Conservation (phyloP, 2,113 vertebrate genomes). For the Tragelaphus buxtoni region DNA sequence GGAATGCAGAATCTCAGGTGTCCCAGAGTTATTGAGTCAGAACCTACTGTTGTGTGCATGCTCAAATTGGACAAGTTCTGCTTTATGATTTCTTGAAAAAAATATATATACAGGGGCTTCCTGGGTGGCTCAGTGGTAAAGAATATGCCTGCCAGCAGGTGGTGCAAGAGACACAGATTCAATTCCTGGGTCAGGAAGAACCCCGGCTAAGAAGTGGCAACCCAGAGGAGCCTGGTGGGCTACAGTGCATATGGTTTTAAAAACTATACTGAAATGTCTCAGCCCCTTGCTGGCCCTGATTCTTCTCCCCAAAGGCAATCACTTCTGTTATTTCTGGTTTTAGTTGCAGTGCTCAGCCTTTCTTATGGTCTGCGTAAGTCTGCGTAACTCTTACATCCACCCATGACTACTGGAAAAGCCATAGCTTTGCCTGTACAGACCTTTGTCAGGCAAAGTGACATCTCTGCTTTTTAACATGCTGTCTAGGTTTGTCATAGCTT, state of each 20-base stretch:
- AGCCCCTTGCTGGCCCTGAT: not conserved
- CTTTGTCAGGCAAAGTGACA: not conserved
- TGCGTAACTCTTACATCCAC: rapidly evolving
- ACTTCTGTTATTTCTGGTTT: not conserved
- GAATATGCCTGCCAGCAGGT: not conserved
- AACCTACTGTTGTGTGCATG: not conserved
- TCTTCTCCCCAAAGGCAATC: not conserved
- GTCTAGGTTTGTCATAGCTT: not conserved
- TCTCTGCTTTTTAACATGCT: not conserved
- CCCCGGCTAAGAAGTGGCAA: not conserved
- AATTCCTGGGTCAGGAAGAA: not conserved
- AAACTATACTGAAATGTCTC: not conserved
- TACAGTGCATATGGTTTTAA: not conserved
- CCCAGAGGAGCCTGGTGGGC: not conserved
- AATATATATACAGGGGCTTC: not conserved
- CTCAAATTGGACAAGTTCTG: not conserved
- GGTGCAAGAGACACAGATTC: not conserved
- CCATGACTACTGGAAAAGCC: not conserved
- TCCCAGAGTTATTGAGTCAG: not conserved
- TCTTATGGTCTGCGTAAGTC: not conserved
- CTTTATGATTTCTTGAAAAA: not conserved
- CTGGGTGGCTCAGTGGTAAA: not conserved
- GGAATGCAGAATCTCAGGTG: not conserved
- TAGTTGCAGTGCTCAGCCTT: not conserved
- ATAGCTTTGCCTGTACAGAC: not conserved